Base-by-base conservation (phyloP, 2,113 vertebrate species). In the Grus americana region DNA sequence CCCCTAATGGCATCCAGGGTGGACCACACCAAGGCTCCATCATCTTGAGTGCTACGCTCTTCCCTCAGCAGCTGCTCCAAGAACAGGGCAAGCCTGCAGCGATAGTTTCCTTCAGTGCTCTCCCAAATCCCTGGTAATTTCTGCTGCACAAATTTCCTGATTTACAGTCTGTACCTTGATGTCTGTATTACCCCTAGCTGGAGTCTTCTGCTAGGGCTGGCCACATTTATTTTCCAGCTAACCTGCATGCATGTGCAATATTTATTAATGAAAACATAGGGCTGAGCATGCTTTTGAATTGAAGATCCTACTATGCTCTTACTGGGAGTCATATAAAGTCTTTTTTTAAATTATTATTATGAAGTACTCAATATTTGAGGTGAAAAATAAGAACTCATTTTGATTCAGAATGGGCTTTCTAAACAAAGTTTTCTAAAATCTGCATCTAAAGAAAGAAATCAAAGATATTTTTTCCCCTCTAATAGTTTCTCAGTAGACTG, bases 151-250 rank as follows among this genome's bases (percentile, higher is more conserved):
- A 23, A 32, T 13, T 27, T 86, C 59, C 66, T 7, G 4, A 76
- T 49, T 50, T 57, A 70, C 4, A 0, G 23, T 16, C 34, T 0
- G 0, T 27, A 67, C 17, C 52, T 66, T 10, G 17, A 15, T 42
- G 10, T 44, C 81, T 42, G 5, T 54, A 66, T 27, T 75, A 54
- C 30, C 4, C 49, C 11, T 22, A 62, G 40, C 10, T 49, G 20
- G 8, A 65, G 21, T 23, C 76, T 78, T 92, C 73, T 22, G 4
- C 57, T 73, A 62, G 27, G 30, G 30, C 23, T 46, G 10, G 22
- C 24, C 57, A 54, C 12, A 34, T 42, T 55, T 44, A 73, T 14
- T 40, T 74, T 49, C 46, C 40, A 81, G 55, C 59, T 70, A n/a
- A 72, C 42, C 46, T 49, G 27, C 57, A 63, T 0, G 15, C 5